A percentile compares a stretch with the other conserved stretches of the same genome.
These are phyloP conservation scores for Chelonoidis abingdonii DNA, from an alignment of 2,113 vertebrate genomes.

Conservation along the genomic window DNA sequence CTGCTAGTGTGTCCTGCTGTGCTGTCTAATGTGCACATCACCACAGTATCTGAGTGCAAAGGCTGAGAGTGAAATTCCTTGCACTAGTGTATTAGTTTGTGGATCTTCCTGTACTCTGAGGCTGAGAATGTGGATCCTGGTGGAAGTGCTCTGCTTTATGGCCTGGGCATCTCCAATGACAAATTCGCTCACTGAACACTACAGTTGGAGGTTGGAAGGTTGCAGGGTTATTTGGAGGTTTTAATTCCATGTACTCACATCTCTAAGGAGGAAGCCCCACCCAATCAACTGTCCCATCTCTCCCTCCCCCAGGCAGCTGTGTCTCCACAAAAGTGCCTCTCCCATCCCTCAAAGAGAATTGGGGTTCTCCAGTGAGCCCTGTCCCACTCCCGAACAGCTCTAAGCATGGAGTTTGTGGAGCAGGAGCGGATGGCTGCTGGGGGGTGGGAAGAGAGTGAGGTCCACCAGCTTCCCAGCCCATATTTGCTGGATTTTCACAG, in stretches of 20 bases:
- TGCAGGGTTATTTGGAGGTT: neutral
- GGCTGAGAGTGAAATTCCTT: neutral
- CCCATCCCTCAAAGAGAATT: neutral
- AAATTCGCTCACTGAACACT: neutral
- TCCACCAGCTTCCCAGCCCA: neutral
- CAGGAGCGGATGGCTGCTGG: neutral
- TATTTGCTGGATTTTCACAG: neutral
- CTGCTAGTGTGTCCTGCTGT: neutral
- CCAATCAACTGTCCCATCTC: accelerated
- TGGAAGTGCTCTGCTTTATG: neutral
- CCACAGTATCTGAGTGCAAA: neutral
- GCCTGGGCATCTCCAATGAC: neutral
- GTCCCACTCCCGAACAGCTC: neutral
- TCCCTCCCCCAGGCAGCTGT: neutral
- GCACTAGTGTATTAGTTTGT: neutral
- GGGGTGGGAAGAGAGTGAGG: neutral
- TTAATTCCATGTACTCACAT: neutral
- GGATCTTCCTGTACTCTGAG: neutral
- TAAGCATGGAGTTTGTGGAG: neutral
- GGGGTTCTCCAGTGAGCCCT: neutral
- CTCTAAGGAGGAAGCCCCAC: neutral
- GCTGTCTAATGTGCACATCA: neutral
- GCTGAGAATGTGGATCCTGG: accelerated
- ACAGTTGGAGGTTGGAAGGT: neutral
- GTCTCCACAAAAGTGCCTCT: neutral